Evolutionary conservation across 2,797 vertebrate species (phyloP).

Genomic region (Pogonophryne albipinna): DNA sequence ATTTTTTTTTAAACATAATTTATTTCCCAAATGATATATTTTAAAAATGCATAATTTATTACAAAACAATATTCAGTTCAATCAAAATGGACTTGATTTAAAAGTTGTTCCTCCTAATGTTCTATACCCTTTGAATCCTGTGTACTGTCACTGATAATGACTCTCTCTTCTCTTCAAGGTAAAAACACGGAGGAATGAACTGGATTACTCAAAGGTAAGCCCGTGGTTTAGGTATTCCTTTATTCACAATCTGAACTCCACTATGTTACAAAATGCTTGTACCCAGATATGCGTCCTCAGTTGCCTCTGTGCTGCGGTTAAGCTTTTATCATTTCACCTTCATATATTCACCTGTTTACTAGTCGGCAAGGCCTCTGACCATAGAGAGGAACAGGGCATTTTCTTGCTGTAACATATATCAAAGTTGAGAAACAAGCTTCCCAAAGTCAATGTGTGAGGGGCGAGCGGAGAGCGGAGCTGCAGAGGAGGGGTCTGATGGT

Average conservation of each 20-base stretch:
- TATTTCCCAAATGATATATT: too few species aligned
- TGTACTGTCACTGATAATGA: not conserved
- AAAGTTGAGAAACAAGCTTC: slow-evolving; percentile 76
- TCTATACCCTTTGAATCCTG: not conserved
- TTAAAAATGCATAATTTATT: too few species aligned
- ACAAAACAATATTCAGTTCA: not conserved
- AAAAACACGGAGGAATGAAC: slow-evolving; percentile 85
- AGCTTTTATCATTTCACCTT: not conserved
- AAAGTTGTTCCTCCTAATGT: not conserved
- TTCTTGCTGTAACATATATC: slow-evolving; percentile 75
- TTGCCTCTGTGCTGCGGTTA: not conserved
- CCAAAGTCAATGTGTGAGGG: slow-evolving; percentile 82
- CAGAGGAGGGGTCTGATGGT: slow-evolving; percentile 75
- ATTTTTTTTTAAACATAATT: too few species aligned
- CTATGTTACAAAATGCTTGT: not conserved
- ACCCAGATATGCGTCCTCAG: not conserved
- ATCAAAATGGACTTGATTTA: not conserved
- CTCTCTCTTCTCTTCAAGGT: slow-evolving; percentile 84
- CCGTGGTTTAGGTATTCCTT: not conserved
- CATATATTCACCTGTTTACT: slow-evolving; percentile 20
- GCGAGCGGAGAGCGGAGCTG: slow-evolving; percentile 65
- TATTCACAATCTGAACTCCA: not conserved
- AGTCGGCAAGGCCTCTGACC: not conserved
- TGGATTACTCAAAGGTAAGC: slow-evolving; percentile 92
- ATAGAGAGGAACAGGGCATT: slow-evolving; percentile 53